These are phyloP conservation scores for Drosophila tanythrix DNA, from an alignment of 2,888 invertebrate genomes.

Conservation along the genomic window DNA sequence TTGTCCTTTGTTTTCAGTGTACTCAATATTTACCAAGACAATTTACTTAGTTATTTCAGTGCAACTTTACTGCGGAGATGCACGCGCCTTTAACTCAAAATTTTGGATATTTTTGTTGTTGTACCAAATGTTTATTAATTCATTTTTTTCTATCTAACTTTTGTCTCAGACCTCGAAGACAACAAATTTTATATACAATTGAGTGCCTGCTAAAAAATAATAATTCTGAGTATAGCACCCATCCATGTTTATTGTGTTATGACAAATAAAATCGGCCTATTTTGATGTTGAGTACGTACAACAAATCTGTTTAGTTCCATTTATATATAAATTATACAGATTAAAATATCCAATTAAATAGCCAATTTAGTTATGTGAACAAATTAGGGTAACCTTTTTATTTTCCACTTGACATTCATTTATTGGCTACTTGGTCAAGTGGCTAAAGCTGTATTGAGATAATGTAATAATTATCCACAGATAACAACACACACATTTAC, in stretches of 20 bases:
- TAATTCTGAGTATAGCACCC: not conserved
- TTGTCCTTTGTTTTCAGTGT: conserved; percentile 2
- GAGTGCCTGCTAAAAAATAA: conserved; percentile 36
- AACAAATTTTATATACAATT: not conserved
- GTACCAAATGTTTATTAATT: not conserved
- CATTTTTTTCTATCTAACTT: not conserved
- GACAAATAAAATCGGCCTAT: not conserved
- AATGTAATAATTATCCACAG: conserved; percentile 66
- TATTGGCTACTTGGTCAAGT: conserved; percentile 61
- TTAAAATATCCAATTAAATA: not conserved
- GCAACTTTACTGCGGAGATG: conserved; percentile 16
- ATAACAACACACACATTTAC: conserved; percentile 10
- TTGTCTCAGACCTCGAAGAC: not conserved
- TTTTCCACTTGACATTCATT: conserved; percentile 60
- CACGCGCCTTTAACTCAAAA: conserved; percentile 15
- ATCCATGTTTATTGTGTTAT: not conserved
- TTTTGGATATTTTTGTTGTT: conserved; percentile 3
- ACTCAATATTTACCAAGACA: not conserved
- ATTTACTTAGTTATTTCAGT: not conserved
- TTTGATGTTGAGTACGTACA: not conserved
- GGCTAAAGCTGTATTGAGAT: conserved; percentile 9
- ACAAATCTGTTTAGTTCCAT: not conserved
- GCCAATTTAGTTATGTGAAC: not conserved
- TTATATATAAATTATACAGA: not conserved
- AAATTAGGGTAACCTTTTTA: conserved; percentile 2